phyloP scores from a whole-genome alignment of 35 echinoderm and acorn worm genomes.

The Eucidaris tribuloides region DNA sequence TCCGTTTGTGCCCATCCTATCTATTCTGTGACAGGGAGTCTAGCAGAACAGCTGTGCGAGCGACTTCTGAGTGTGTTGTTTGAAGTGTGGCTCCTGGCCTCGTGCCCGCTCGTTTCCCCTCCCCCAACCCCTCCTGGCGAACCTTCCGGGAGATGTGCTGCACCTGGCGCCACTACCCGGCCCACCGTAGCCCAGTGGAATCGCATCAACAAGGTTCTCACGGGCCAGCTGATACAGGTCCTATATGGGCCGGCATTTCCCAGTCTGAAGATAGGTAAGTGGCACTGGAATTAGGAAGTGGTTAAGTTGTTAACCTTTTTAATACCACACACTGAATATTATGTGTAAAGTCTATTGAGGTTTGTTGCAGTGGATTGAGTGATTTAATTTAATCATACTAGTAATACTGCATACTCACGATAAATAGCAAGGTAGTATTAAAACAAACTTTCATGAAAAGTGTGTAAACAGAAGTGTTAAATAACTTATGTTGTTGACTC shows the following conservation, averaged over 20 bases:
- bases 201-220: slow-evolving; percentile 84
- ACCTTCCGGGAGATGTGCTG: slow-evolving; percentile 86
- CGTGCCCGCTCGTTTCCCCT: slow-evolving; percentile 86
- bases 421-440: no score
- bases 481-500: no score
- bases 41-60: slow-evolving; percentile 95
- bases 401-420: no score
- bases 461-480: no score
- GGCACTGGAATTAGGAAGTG: background rate
- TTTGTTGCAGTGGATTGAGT: no score
- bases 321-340: no score
- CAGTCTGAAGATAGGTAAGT: slow-evolving; percentile 75
- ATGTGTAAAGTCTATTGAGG: no score
- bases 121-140: slow-evolving; percentile 80
- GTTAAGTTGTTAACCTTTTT: no score
- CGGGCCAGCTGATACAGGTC: slow-evolving; percentile 66
- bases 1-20: no score
- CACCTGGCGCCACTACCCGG: slow-evolving; percentile 86
- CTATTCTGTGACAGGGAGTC: slow-evolving; percentile 88
- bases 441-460: no score
- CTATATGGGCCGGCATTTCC: slow-evolving; percentile 95
- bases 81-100: slow-evolving; percentile 96
- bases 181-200: slow-evolving; percentile 90
- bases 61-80: slow-evolving; percentile 92
- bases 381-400: no score